Base-by-base conservation (phyloP, 2,113 vertebrate species). In the Catagonus wagneri region DNA sequence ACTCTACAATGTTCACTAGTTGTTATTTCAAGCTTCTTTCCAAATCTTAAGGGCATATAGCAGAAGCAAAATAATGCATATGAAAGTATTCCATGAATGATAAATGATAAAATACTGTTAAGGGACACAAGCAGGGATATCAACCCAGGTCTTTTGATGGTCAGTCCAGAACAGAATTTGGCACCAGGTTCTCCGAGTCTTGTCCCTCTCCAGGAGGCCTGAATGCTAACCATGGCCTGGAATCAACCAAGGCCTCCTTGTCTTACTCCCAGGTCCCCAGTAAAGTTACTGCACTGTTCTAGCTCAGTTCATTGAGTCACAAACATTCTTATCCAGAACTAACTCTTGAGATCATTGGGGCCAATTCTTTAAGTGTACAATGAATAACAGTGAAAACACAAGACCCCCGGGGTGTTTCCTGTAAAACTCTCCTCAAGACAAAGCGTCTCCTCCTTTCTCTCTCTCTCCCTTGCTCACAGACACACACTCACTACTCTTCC, bases 21-120 rank as follows among this genome's bases (percentile, higher is more conserved):
- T 50, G n/a, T 56, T 44, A 44, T 44, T 80, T 90, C 44, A 90
- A 76, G 50, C 71, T 79, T 25, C 56, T 74, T 68, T 27, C 58
- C 78, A 93, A 83, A 78, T 91, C 29, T 91, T 89, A 95, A 56
- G n/a, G 39, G 19, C 83, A 69, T 27, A 32, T 32, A 95, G 44
- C 29, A 83, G 80, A 93, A 87, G 34, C 25, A 44, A 83, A 87
- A 90, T 12, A 60, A 20, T 14, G n/a, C 4, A 2, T 6, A 63
- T 76, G 68, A 74, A 39, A 34, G 54, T 79, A 32, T 65, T 75
- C 50, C 68, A 1, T 61, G 93, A 81, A 89, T 17, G 12, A 32
- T 39, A 66, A 81, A 89, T 17, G 12, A 32, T 39, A 66, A 75
- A 61, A 52, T 36, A 58, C 7, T 61, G 66, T 17, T 17, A 66